These are phyloP conservation scores for Crossocerus cetratus DNA, from an alignment of 2,888 invertebrate species.

Conservation along the genomic window DNA sequence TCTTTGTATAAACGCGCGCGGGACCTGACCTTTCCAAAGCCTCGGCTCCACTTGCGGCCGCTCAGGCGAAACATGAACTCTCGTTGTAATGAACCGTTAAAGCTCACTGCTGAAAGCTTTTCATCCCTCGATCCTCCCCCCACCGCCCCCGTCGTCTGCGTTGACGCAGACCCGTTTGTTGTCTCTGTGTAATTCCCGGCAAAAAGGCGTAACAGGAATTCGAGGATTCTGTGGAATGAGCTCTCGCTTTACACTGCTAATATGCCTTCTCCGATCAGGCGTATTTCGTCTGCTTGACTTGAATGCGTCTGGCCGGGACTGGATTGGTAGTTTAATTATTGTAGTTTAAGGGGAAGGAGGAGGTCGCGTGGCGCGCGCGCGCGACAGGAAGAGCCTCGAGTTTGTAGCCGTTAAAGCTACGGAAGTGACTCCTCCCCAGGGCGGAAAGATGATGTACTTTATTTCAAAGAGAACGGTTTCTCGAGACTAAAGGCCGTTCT, in stretches of 20 bases:
- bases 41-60: conserved; percentile 23
- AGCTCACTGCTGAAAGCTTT: conserved; percentile 21
- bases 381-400: conserved; percentile 1
- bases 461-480: conserved; percentile 47
- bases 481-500: conserved; percentile 37
- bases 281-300: too few relatives aligned
- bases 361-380: too few relatives aligned
- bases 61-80: conserved; percentile 20
- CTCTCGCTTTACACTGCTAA: too few relatives aligned
- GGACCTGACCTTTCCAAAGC: conserved; percentile 33
- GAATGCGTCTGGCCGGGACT: too few relatives aligned
- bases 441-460: conserved; percentile 48
- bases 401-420: conserved; percentile 49
- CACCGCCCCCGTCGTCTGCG: not conserved
- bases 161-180: not conserved
- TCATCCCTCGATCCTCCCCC: conserved; percentile 1
- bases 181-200: too few relatives aligned
- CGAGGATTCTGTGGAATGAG: too few relatives aligned
- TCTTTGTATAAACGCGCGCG: conserved; percentile 21
- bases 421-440: conserved; percentile 30
- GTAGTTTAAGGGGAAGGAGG: too few relatives aligned
- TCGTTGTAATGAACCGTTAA: conserved; percentile 45
- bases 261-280: too few relatives aligned
- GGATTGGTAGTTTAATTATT: too few relatives aligned
- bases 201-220: too few relatives aligned